Percentiles rank a stretch among this genome's conserved stretches.
These are phyloP conservation scores for Phengaris alcon DNA, from an alignment of 2,888 invertebrate genomes.

Conservation along the genomic window DNA sequence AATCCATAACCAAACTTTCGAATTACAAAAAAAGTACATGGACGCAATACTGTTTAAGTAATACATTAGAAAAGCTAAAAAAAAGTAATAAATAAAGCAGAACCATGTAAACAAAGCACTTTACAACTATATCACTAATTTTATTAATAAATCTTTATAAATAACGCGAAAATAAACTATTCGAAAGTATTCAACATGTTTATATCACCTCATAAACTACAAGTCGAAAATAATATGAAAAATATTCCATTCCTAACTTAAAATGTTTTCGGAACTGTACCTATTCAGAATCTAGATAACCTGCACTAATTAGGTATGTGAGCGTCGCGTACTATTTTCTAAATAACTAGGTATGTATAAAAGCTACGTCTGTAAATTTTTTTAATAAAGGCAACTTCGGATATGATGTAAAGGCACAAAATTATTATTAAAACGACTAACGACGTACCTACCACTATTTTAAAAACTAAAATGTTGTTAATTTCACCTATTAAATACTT, in stretches of 20 bases:
- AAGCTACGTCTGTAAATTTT: conserved; percentile 59
- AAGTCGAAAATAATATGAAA: conserved; percentile 28
- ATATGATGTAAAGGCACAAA: conserved; percentile 77
- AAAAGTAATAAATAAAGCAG: conserved; percentile 45
- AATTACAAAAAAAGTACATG: conserved; percentile 31
- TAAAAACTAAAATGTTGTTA: conserved; percentile 51
- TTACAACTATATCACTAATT: conserved; percentile 55
- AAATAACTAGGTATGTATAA: conserved; percentile 56
- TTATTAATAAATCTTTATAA: conserved; percentile 49
- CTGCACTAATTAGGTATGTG: conserved; percentile 43
- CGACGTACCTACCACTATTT: conserved; percentile 49
- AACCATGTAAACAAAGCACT: conserved; percentile 45
- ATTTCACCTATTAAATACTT: conserved; percentile 44
- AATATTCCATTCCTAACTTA: neutral
- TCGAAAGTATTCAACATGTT: conserved; percentile 71
- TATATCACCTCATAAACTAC: conserved; percentile 46
- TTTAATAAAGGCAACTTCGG: conserved; percentile 69
- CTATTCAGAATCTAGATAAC: conserved; percentile 49
- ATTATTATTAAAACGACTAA: conserved; percentile 51
- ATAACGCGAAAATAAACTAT: conserved; percentile 75
- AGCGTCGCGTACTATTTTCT: conserved; percentile 49
- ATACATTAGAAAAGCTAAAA: conserved; percentile 38
- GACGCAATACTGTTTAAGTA: conserved; percentile 38
- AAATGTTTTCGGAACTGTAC: conserved; percentile 31
- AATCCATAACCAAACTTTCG: conserved; percentile 30